Base-by-base conservation (phyloP, 2,888 invertebrate species). In the Dryobotodes eremita region DNA sequence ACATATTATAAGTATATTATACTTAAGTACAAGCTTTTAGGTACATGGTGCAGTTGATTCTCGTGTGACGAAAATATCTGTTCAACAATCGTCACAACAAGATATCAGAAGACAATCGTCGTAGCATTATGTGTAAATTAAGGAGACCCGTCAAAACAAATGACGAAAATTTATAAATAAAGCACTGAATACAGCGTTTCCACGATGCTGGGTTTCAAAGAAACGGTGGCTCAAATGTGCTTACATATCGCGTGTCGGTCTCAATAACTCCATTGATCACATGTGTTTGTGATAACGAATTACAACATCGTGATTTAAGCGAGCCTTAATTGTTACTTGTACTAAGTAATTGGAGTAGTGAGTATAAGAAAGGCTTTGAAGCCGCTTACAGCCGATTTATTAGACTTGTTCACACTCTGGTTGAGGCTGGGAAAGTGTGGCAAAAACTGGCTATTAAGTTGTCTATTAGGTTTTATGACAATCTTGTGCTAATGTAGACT, bases 211-310 rank as follows among this genome's bases (percentile, higher is more conserved):
- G 42, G 64, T 74, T 85, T 74, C 84, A 76, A 74, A 57, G 86
- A 86, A 85, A 76, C 75, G 61, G 59, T 64, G 42, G 59, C 20
- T 59, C 36, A 77, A 87, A 84, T 75, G 50, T 55, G 76, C 65
- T 81, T 72, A 79, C 79, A 81, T 73, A 88, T 89, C 88, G 85
- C 85, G 83, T 89, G 86, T 83, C 86, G 23, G 78, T 75, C 83
- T 86, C 86, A 84, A 89, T 88, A 70, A 81, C 80, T 82, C 76
- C 84, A 89, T 88, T 89, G 86, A 86, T 75, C 74, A 86, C 88
- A 86, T 82, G 82, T 84, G 89, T 89, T 83, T 89, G 81, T 80
- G 83, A 86, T 89, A 81, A 86, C 80, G 70, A 80, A 78, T 87
- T 88, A 83, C 79, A 79, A 80, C 79, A 85, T 79, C 77, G 65